Percentiles rank a stretch among this genome's conserved stretches.
Conservation (phyloP, 1,140 invertebrate genomes). For the Aphidius ervi region DNA sequence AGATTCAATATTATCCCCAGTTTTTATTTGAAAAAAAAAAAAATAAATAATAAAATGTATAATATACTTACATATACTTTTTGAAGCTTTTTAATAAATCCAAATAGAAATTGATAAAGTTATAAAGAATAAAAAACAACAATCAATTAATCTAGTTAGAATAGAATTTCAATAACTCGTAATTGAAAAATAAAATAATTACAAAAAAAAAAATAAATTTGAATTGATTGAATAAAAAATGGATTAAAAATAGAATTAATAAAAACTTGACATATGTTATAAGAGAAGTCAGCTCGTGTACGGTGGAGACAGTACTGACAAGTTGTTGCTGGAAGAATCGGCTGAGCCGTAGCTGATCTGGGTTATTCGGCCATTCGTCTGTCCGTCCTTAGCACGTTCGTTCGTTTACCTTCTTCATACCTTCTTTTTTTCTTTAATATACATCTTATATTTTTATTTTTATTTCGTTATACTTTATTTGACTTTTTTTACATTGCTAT, state of each 20-base stretch:
- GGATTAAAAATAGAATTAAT: too few species aligned
- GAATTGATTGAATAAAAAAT: too few species aligned
- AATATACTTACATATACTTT: too few species aligned
- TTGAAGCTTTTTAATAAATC: too few species aligned
- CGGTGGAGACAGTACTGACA: slow-evolving; percentile 46
- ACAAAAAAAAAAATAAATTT: background rate
- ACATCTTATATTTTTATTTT: background rate
- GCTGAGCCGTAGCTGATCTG: slow-evolving; percentile 47
- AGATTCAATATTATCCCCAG: too few species aligned
- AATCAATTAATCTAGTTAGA: background rate
- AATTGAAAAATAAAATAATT: background rate
- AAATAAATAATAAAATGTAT: too few species aligned
- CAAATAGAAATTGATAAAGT: background rate
- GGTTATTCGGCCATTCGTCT: slow-evolving; percentile 53
- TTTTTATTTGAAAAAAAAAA: too few species aligned
- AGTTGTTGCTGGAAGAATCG: slow-evolving; percentile 38
- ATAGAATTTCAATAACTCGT: background rate
- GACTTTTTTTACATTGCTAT: too few species aligned
- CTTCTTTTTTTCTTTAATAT: slow-evolving; percentile 7
- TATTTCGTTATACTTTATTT: too few species aligned
- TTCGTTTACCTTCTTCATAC: slow-evolving; percentile 10
- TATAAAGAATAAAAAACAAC: background rate
- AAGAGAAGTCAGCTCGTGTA: slow-evolving; percentile 27
- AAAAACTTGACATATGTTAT: too few species aligned
- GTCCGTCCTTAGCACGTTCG: slow-evolving; percentile 28